Base-by-base conservation (phyloP, 2,113 vertebrate genomes). In the Passer domesticus region DNA sequence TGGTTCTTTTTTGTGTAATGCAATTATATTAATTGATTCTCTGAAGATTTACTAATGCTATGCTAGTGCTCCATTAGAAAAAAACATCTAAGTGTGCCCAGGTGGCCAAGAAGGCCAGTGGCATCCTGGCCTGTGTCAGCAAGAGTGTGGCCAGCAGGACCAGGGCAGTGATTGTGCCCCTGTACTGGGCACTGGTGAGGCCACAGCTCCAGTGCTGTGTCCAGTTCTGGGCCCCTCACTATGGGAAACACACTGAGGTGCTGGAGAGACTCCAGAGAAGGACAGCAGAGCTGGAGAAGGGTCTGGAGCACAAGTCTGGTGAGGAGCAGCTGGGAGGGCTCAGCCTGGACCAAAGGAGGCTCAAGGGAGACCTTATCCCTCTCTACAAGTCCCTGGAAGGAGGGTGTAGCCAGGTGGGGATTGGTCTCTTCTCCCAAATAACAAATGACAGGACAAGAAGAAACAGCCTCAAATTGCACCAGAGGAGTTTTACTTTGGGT, bases 231-330 rank as follows among this genome's bases (percentile, higher is more conserved):
- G 24, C 0, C 24, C 2, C 43, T 66, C 44, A 50, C 37, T 23
- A 3, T 4, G 13, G 2, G 14, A 68, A 47, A 31, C 0, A 18
- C 39, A 22, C 1, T 6, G 62, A 47, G 30, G 47, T 0, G 24
- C 24, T 75, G 53, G n/a, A 62, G 7, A 7, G 22, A 10, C 3
- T 53, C 62, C 47, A 76, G 70, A 31, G 46, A 18, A 67, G 24
- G 17, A 0, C n/a, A 31, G 0, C 0, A 2, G 47, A 47, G 24
- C 39, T 75, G n/a, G 5, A 4, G 11, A 55, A 27, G 17, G 21
- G 2, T 2, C 19, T 67, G 78, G 47, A 41, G 30, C 62, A 53
- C n/a, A 22, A 13, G 7, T 15, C 47, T 55, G n/a, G 6, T 5
- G 39, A 46, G n/a, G 9, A 47, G 46, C 23, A 21, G 39, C 39